These are phyloP conservation scores for Microchrysa polita DNA, from an alignment of 2,888 invertebrate species.

Conservation along the genomic window DNA sequence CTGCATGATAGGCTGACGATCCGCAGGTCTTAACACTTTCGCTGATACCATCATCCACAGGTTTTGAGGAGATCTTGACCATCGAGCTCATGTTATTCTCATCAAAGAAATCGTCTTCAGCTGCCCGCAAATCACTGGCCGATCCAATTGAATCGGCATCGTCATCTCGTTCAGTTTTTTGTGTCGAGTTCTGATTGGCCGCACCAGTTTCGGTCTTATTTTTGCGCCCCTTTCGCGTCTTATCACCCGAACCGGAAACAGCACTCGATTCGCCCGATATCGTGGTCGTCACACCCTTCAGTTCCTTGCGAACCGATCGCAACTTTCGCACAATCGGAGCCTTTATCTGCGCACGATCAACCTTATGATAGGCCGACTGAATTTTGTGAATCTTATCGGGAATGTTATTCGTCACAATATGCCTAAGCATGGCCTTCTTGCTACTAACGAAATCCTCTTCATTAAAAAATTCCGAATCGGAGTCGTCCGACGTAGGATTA, in stretches of 20 bases:
- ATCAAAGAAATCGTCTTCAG: constrained; percentile 65
- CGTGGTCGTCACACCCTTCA: constrained; percentile 52
- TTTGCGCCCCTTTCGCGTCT: constrained; percentile 28
- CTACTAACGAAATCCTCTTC: constrained; percentile 57
- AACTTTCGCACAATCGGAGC: constrained; percentile 65
- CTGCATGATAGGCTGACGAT: constrained; percentile 77
- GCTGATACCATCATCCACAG: constrained; percentile 68
- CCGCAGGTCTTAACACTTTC: constrained; percentile 74
- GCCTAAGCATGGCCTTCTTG: constrained; percentile 62
- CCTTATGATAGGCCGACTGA: constrained; percentile 66
- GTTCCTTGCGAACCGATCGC: constrained; percentile 62
- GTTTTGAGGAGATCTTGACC: constrained; percentile 48
- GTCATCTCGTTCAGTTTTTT: constrained; percentile 62
- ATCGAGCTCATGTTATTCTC: constrained; percentile 61
- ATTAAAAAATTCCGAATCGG: constrained; percentile 64
- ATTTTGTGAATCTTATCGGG: constrained; percentile 67
- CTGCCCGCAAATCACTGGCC: constrained; percentile 74
- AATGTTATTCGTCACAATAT: constrained; percentile 66
- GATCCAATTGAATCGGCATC: constrained; percentile 78
- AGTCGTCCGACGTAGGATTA: constrained; percentile 68
- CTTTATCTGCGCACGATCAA: constrained; percentile 63
- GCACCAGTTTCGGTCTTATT: constrained; percentile 47
- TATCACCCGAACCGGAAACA: neutral
- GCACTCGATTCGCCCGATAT: neutral
- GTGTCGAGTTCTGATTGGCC: constrained; percentile 50